Base-by-base conservation (phyloP, 2,113 vertebrate genomes). In the Tyrannus savana region DNA sequence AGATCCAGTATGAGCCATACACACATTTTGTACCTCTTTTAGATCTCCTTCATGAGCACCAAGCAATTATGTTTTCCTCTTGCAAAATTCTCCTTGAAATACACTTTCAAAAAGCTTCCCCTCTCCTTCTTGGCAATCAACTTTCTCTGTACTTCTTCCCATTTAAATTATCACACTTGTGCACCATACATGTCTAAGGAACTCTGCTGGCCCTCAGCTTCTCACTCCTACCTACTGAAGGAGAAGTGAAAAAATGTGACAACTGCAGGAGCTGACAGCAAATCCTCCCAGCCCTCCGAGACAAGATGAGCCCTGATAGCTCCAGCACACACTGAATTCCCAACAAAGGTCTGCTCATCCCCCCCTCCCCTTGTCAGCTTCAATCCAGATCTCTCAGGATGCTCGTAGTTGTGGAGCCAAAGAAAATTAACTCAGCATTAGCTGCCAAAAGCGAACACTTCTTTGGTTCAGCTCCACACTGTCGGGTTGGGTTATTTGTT, bases 121-220 rank as follows among this genome's bases (percentile, higher is more conserved):
- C 22, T 86, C 69, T 64, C 19, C 18, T 49, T 85, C 78, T 59
- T 74, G 68, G 83, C 96, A 92, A 88, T 74, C 90, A 83, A 33
- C 59, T 84, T 74, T 33, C 85, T 78, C 74, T 74, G 68, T 47
- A n/a, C 68, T 88, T 73, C 79, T 64, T 47, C 18, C 59, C 87
- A 92, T 80, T 77, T 84, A 33, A 67, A 75, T 83, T 73, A 67
- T 64, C 72, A 63, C 92, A 71, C 60, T 92, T 80, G 84, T 80
- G 78, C 44, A 33, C 85, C 21, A 24, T 71, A 2, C 4, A 62
- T 35, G 79, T 49, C 95, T 77, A 37, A 91, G 72, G 27, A 91
- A 86, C 92, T 97, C 88, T 90, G 94, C 74, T 91, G 74, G 84
- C 92, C 95, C 93, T 95, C 90, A 90, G 85, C 85, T 96, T 93